These are phyloP conservation scores for Lepidocyrtoides sp. DNA, from an alignment of 2,888 invertebrate species.

Conservation along the genomic window DNA sequence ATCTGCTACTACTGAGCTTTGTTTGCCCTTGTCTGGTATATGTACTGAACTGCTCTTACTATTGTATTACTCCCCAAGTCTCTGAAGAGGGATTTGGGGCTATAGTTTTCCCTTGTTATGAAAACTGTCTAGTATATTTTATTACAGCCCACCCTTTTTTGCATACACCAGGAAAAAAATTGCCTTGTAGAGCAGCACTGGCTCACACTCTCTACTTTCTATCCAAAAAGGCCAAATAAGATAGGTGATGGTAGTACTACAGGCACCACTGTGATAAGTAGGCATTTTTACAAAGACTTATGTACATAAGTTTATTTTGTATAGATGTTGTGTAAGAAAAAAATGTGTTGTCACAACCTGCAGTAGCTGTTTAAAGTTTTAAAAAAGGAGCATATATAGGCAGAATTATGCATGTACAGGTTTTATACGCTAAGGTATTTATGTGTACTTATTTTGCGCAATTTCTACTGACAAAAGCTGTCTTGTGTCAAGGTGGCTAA, in stretches of 20 bases:
- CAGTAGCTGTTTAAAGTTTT: neutral
- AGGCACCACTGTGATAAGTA: too few species aligned
- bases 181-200: constrained; percentile 20
- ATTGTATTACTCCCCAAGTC: constrained; percentile 55
- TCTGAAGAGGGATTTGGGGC: constrained; percentile 67
- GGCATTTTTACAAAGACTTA: constrained; percentile 26
- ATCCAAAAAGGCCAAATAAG: constrained; percentile 32
- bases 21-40: constrained; percentile 14
- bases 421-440: constrained; percentile 22
- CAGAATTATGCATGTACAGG: neutral
- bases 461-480: constrained; percentile 69
- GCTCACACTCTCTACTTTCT: neutral
- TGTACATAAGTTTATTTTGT: constrained; percentile 18
- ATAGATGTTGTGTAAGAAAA: neutral
- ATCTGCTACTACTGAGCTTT: constrained; percentile 56
- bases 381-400: neutral
- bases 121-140: constrained; percentile 65
- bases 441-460: constrained; percentile 60
- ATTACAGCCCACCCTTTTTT: constrained; percentile 48
- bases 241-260: neutral
- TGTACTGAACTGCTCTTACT: neutral
- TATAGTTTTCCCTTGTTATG: constrained; percentile 71
- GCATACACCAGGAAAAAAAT: constrained; percentile 35
- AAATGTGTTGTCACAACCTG: constrained; percentile 15
- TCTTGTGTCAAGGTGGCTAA: constrained; percentile 67